These are phyloP conservation scores for Todiramphus saurophagus DNA, from an alignment of 2,113 vertebrate genomes.

Conservation along the genomic window DNA sequence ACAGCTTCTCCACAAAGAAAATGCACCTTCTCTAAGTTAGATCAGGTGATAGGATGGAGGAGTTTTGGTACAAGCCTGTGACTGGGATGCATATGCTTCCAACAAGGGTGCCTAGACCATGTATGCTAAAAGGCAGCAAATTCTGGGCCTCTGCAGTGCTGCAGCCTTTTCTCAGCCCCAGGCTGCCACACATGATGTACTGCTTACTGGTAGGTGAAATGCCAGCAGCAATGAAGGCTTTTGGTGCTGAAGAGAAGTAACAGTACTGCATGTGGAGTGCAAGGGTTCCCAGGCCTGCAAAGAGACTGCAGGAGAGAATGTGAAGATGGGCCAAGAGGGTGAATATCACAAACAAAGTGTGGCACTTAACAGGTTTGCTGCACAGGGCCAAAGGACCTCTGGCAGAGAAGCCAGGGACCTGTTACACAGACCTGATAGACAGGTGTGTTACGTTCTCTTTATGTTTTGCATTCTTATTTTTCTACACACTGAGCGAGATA, in stretches of 20 bases:
- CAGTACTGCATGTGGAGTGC: accelerated
- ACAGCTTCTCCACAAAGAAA: background rate
- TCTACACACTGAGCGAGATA: background rate
- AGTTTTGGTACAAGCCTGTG: background rate
- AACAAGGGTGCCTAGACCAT: background rate
- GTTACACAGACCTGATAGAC: background rate
- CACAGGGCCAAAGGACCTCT: background rate
- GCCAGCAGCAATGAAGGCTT: background rate
- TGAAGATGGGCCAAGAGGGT: background rate
- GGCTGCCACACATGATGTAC: accelerated
- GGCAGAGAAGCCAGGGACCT: background rate
- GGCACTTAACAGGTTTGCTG: background rate
- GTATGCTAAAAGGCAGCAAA: background rate
- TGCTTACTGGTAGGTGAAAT: background rate
- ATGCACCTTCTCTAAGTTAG: background rate
- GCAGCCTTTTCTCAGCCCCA: background rate
- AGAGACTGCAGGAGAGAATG: background rate
- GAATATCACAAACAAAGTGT: background rate
- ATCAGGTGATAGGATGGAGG: background rate
- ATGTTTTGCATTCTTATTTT: background rate
- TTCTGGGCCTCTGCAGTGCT: background rate
- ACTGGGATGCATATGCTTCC: background rate
- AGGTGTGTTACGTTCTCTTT: background rate
- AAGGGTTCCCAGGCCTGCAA: background rate
- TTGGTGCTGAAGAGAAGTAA: background rate